phyloP scores from a whole-genome alignment of 2,797 vertebrate species.

The Anguilla megastoma region DNA sequence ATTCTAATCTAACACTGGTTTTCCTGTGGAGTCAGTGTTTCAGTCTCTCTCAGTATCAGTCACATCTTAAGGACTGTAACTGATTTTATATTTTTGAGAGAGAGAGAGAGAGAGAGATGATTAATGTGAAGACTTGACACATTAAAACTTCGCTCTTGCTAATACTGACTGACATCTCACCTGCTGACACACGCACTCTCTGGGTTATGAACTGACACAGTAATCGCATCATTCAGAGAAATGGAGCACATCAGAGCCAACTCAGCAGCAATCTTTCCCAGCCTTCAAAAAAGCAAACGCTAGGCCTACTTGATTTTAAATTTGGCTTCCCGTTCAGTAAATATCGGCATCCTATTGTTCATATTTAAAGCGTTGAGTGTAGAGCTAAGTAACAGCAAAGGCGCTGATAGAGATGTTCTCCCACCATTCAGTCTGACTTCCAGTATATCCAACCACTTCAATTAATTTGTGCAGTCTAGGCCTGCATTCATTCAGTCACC shows the following conservation, averaged over 20 bases:
- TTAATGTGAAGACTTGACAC: background rate
- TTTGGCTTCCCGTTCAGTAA: background rate
- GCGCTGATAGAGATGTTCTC: background rate
- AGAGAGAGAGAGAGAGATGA: too few relatives aligned
- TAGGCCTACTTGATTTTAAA: background rate
- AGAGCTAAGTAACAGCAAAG: background rate
- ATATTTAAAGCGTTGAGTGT: background rate
- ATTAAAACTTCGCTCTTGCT: background rate
- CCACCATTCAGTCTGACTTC: background rate
- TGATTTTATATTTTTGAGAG: background rate
- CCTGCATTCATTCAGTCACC: background rate
- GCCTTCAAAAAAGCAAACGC: background rate
- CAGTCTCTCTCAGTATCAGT: conserved; percentile 44
- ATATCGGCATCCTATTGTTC: background rate
- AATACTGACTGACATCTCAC: background rate
- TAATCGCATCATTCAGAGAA: background rate
- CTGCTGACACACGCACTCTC: background rate
- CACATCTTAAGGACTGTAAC: conserved; percentile 40
- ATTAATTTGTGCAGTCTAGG: background rate
- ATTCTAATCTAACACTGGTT: conserved; percentile 49
- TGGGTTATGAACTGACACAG: background rate
- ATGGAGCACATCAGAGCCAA: background rate
- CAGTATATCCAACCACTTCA: background rate
- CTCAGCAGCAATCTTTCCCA: background rate
- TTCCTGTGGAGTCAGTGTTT: conserved; percentile 54